phyloP scores from a whole-genome alignment of 2,113 vertebrate species.

The Periophthalmodon schlosseri region DNA sequence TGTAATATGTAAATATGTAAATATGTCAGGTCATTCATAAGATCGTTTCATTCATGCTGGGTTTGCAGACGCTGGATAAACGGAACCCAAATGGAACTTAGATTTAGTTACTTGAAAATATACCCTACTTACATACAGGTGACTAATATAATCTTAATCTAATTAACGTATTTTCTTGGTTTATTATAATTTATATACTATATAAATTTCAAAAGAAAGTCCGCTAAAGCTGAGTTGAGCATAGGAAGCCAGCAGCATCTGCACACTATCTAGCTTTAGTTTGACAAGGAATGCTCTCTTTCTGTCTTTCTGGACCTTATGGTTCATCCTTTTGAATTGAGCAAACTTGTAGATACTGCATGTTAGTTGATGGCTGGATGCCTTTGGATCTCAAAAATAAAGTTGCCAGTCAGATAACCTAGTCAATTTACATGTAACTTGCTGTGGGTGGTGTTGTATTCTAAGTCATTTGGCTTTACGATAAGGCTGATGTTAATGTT shows the following conservation, averaged over 20 bases:
- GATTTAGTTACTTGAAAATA: not conserved
- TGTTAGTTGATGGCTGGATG: not conserved
- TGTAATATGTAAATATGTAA: slow-evolving; percentile 55
- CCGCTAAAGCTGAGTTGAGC: too few relatives aligned
- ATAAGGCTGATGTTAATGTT: not conserved
- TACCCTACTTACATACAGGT: not conserved
- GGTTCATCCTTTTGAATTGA: not conserved
- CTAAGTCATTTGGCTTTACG: not conserved
- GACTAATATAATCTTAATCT: too few relatives aligned
- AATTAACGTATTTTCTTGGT: too few relatives aligned
- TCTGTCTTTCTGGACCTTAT: too few relatives aligned
- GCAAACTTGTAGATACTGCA: not conserved
- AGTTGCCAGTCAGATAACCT: too few relatives aligned
- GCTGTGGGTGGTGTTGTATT: not conserved
- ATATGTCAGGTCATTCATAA: slow-evolving; percentile 14
- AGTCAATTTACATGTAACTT: not conserved
- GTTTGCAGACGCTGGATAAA: not conserved
- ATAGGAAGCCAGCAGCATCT: too few relatives aligned
- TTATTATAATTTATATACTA: too few relatives aligned
- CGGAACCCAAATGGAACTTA: not conserved
- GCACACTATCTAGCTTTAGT: not conserved
- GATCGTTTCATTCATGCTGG: not conserved
- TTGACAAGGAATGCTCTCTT: not conserved
- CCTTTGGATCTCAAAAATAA: not conserved
- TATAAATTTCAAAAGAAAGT: too few relatives aligned